phyloP scores from a whole-genome alignment of 2,113 vertebrate genomes.

The Pachyramphus minor region DNA sequence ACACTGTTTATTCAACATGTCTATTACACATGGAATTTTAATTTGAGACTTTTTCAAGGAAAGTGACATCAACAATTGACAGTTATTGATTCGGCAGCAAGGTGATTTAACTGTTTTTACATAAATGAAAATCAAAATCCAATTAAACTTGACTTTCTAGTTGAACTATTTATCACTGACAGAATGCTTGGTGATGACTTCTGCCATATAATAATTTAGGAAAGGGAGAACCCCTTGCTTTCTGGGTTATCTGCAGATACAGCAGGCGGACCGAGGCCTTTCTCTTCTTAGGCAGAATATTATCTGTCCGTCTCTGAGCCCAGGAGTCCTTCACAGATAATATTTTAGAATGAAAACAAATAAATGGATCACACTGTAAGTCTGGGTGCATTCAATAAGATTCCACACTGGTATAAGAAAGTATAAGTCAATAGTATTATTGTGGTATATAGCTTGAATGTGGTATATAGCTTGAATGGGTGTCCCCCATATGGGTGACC shows the following conservation, averaged over 20 bases:
- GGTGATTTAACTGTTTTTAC: not conserved
- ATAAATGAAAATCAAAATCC: conserved; percentile 21
- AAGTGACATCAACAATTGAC: not conserved
- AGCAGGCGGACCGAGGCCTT: not conserved
- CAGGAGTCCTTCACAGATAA: not conserved
- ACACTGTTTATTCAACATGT: conserved; percentile 43
- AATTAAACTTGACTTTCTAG: not conserved
- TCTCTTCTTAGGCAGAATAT: accelerated
- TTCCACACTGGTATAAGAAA: not conserved
- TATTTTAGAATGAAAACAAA: not conserved
- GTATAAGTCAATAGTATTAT: not conserved
- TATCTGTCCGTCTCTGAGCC: not conserved
- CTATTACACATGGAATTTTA: not conserved
- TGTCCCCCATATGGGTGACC: too few species aligned
- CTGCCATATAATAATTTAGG: not conserved
- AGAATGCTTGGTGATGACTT: not conserved
- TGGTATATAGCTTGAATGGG: not conserved
- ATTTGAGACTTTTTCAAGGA: not conserved
- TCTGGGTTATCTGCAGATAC: not conserved
- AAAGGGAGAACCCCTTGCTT: not conserved
- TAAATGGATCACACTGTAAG: not conserved
- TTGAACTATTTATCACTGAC: not conserved
- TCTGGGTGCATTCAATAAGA: not conserved
- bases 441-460: not conserved
- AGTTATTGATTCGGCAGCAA: not conserved